These are phyloP conservation scores for Heliangelus exortis DNA, from an alignment of 2,797 vertebrate species.

Conservation along the genomic window DNA sequence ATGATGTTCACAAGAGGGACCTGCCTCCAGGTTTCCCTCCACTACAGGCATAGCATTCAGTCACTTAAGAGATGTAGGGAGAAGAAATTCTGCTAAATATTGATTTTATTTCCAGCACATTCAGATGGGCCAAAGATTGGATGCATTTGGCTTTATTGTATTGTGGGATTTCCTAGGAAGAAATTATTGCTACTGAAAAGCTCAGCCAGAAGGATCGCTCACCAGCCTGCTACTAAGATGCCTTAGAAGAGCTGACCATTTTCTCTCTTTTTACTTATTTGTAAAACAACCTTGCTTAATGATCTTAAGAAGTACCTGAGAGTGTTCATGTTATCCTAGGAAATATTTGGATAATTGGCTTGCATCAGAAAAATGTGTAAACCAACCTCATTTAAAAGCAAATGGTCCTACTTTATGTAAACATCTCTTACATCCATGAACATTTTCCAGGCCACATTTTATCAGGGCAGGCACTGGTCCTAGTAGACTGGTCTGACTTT, in stretches of 20 bases:
- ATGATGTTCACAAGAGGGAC: not conserved
- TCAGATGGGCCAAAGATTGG: not conserved
- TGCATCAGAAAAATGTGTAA: not conserved
- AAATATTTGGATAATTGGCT: not conserved
- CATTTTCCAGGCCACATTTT: not conserved
- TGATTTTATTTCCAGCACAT: not conserved
- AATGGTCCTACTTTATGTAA: not conserved
- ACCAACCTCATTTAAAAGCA: not conserved
- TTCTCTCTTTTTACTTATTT: not conserved
- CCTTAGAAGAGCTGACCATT: not conserved
- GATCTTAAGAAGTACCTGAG: not conserved
- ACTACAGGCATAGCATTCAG: not conserved
- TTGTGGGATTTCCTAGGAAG: not conserved
- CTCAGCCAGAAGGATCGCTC: not conserved
- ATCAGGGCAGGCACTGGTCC: not conserved
- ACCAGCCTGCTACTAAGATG: not conserved
- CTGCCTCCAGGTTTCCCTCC: not conserved
- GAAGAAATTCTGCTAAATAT: not conserved
- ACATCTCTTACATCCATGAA: not conserved
- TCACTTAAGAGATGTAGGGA: not conserved
- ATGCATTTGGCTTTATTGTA: not conserved
- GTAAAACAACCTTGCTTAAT: not conserved
- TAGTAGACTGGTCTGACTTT: not conserved
- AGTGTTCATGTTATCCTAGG: not conserved
- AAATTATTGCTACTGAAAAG: not conserved